phyloP scores from a whole-genome alignment of 2,888 invertebrate species.

The Cerastoderma edule region DNA sequence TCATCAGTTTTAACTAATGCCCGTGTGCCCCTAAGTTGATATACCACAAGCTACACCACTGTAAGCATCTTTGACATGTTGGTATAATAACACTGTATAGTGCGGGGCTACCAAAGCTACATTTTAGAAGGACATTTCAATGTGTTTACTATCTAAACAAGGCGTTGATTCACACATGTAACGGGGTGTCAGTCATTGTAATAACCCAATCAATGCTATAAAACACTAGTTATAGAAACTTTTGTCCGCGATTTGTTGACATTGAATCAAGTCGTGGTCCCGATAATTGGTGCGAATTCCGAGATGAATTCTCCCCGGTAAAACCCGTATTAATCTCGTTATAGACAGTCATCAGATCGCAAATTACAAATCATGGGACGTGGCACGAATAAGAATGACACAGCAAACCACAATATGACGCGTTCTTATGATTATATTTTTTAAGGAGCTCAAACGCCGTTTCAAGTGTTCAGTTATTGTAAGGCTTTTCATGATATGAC shows the following conservation, averaged over 20 bases:
- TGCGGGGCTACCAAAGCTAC: too few species aligned
- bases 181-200: constrained; percentile 26
- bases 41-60: too few species aligned
- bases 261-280: constrained; percentile 11
- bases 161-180: constrained; percentile 46
- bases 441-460: too few species aligned
- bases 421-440: too few species aligned
- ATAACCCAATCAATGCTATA: constrained; percentile 26
- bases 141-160: constrained; percentile 45
- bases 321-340: constrained; percentile 19
- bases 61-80: too few species aligned
- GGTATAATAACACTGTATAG: too few species aligned
- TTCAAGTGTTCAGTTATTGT: too few species aligned
- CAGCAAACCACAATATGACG: too few species aligned
- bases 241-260: constrained; percentile 24
- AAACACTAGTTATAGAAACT: constrained; percentile 20
- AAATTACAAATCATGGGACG: constrained; percentile 21
- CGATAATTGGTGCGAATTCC: constrained; percentile 24
- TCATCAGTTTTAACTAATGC: too few species aligned
- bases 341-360: constrained; percentile 22
- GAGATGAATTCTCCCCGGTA: constrained; percentile 12
- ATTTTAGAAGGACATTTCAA: constrained; percentile 24
- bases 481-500: too few species aligned
- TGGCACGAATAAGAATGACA: too few species aligned
- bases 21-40: too few species aligned